A percentile compares a stretch with the other conserved stretches of the same genome.
Conservation (phyloP, 1,140 invertebrate genomes). For the Drosophila ironensis region DNA sequence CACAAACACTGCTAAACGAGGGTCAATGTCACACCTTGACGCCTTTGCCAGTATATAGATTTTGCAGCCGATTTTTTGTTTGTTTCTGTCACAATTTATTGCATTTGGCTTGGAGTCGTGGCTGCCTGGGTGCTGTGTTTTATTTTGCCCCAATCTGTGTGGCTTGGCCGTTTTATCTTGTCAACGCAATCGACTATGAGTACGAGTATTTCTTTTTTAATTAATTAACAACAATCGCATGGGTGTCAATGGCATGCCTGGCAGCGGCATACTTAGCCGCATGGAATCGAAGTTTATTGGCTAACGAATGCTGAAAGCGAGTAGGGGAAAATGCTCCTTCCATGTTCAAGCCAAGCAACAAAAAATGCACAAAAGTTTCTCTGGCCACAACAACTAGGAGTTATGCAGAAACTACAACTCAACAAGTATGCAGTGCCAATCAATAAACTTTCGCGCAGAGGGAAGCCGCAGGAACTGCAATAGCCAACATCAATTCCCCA, state of each 20-base stretch:
- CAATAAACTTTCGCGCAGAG: conserved; percentile 54
- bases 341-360: conserved; percentile 2
- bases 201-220: conserved; percentile 66
- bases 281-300: conserved; percentile 19
- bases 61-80: conserved; percentile 36
- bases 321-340: conserved; percentile 13
- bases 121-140: conserved; percentile 20
- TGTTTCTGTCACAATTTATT: conserved; percentile 72
- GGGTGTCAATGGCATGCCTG: conserved; percentile 65
- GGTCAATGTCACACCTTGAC: conserved; percentile 77
- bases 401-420: conserved; percentile 26
- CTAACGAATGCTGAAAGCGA: conserved; percentile 37
- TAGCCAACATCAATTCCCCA: conserved; percentile 9
- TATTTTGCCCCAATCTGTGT: conserved; percentile 42
- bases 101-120: conserved; percentile 38
- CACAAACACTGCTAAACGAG: conserved; percentile 31
- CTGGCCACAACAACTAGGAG: conserved; percentile 5
- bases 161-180: conserved; percentile 66
- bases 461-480: conserved; percentile 26
- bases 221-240: conserved; percentile 76
- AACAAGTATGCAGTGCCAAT: conserved; percentile 54
- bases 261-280: conserved; percentile 29
- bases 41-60: conserved; percentile 54
- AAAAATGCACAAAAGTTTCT: conserved; percentile 25
- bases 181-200: conserved; percentile 75